Base-by-base conservation (phyloP, 2,888 invertebrate species). In the Eupeodes luniger region DNA sequence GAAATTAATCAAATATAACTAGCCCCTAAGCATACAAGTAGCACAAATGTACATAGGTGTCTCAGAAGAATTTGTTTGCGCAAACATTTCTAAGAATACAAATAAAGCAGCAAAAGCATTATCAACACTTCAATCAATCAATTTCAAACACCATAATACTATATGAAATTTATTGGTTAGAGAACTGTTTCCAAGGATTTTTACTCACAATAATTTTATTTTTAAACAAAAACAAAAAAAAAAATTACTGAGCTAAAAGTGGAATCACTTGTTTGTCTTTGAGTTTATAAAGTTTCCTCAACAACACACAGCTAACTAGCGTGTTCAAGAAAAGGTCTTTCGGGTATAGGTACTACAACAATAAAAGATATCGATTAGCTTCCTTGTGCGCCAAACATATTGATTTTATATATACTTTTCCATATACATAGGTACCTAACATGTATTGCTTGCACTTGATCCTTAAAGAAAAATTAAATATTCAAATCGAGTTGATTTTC, bases 391-490 rank as follows among this genome's bases (percentile, higher is more conserved):
- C 36, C 16, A 36, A 51, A 66, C 62, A 76, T 27, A 27, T 75
- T 66, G 77, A 77, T 74, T 78, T 64, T 53, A 27, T 27, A 27
- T 27, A 44, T 11, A 3, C 12, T 9, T 34, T 51, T 27, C 27
- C 27, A 27, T 27, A 3, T 27, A 27, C 27, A 27, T 27, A 10
- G 3, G 19, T 40, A 40, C 5, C 19, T 85, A 64, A 69, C 81
- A 75, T 81, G 81, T 36, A 61, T 64, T 49, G 51, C 61, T 27
- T 83, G 83, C 83, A 83, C 80, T 87, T 87, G 87, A 81, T 75
- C 64, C 81, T 72, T 70, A 67, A 67, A n/a, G 55, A 16, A 64
- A 77, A 59, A 64, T 84, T 62, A 81, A 53, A 84, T 84, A 81
- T 78, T 62, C 53, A 77, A 88, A 66, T 69, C 14, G 11, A 64